Evolutionary conservation across 2,797 vertebrate genomes (phyloP), one percentile per base, ranked within the genome.

Genomic region (Hozukius guyotensis): DNA sequence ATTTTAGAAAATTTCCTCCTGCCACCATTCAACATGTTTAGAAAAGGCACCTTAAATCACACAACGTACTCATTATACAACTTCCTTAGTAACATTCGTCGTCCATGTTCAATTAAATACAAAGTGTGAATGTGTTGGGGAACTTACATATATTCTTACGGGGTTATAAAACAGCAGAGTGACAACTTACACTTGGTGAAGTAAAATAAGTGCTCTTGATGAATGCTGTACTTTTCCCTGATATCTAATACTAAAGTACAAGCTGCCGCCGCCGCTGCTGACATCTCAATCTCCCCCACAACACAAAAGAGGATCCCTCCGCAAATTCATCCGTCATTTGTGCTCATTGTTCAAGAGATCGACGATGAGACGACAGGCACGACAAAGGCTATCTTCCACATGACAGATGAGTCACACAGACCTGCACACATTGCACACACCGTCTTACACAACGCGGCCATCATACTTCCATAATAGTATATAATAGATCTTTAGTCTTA

Each of bases 341-440:
- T 53, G 53, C 56, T 63, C 46, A 70, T 55, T 82, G 81, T 87
- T 88, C 67, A 46, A 34, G 11, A 76, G 78, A 62, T 22, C n/a
- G 55, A 75, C 36, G 61, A 75, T 55, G 46, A 78, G n/a, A 77
- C 62, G 84, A 78, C 73, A 84, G 75, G 46, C 49, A 10, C 75
- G 75, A 85, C 77, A 81, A 72, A 65, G 31, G 65, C 75, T 1
- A 16, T 71, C 32, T 25, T 57, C 22, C 60, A 42, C 22, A 29
- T 73, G 80, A 69, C 80, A 76, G 60, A 80, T 87, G 81, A 90
- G 75, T 92, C 87, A 93, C 84, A 76, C 9, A 31, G 76, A 82
- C 53, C 27, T 27, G 72, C 65, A 83, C 77, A 55, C 57, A 32
- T 31, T 57, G 49, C 22, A 55, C 69, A 73, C 60, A 31, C 29